phyloP scores from a whole-genome alignment of 2,888 invertebrate genomes.

The Crocallis elinguaria region DNA sequence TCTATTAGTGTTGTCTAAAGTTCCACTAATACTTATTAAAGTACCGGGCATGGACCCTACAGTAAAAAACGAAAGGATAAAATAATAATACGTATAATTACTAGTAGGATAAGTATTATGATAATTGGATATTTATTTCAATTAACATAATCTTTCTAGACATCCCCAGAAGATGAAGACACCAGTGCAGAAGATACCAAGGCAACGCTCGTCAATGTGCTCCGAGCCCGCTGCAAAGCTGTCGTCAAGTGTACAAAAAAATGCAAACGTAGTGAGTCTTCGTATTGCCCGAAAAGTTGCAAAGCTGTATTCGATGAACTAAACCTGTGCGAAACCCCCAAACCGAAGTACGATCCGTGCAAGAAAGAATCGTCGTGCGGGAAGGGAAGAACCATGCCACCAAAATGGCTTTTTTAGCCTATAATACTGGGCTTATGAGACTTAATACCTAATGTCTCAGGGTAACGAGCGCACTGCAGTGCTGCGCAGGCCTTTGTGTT shows the following conservation, averaged over 20 bases:
- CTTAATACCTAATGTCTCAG: too few species aligned
- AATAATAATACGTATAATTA: too few species aligned
- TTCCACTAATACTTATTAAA: too few species aligned
- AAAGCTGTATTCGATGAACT: conserved; percentile 13
- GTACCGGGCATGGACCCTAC: too few species aligned
- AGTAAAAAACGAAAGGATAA: too few species aligned
- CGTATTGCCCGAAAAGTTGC: conserved; percentile 5
- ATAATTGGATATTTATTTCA: too few species aligned
- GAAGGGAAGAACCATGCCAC: conserved; percentile 16
- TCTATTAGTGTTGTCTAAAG: too few species aligned
- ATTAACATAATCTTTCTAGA: not conserved
- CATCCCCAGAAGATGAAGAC: not conserved
- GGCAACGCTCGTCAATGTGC: not conserved
- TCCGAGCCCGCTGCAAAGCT: conserved; percentile 9
- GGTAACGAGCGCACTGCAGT: too few species aligned
- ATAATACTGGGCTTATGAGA: too few species aligned
- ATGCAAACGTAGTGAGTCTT: not conserved
- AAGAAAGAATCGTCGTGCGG: too few species aligned
- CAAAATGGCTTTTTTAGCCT: conserved; percentile 1
- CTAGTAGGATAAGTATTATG: too few species aligned
- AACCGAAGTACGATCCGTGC: not conserved
- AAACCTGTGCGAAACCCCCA: conserved; percentile 11
- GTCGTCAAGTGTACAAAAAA: conserved; percentile 3
- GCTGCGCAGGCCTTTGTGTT: too few species aligned
- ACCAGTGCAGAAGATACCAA: not conserved